Evolutionary conservation across 2,113 vertebrate genomes (phyloP).

Genomic region (Neomonachus schauinslandi): DNA sequence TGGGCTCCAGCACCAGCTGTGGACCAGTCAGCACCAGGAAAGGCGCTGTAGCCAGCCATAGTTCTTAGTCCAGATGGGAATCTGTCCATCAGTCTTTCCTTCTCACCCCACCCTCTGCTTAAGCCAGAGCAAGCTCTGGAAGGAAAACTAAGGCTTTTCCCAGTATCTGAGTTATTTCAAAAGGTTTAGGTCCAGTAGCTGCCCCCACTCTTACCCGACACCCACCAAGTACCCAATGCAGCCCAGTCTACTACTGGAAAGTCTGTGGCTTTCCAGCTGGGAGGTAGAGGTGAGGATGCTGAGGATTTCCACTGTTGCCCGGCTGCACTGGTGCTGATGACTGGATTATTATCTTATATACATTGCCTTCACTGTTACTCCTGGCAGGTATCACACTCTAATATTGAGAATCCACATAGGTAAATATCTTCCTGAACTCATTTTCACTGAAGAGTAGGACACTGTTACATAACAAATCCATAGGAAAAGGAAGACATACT

Average conservation of each 20-base stretch:
- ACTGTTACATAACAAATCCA: neutral
- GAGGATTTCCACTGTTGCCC: accelerated
- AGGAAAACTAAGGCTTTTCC: neutral
- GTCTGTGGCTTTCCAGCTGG: neutral
- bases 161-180: too few species aligned
- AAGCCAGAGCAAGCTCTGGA: neutral
- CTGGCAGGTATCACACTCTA: neutral
- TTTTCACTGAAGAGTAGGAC: neutral
- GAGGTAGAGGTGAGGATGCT: accelerated
- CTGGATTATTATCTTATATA: accelerated
- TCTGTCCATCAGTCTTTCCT: too few species aligned
- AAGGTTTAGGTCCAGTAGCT: too few species aligned
- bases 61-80: accelerated
- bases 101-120: accelerated
- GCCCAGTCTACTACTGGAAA: too few species aligned
- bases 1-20: accelerated
- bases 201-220: neutral
- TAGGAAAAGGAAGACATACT: neutral
- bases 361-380: neutral
- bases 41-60: accelerated
- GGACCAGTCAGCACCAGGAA: too few species aligned
- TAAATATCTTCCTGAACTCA: neutral
- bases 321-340: neutral
- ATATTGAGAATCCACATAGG: neutral
- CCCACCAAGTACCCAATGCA: accelerated